Base-by-base conservation (phyloP, 2,113 vertebrate genomes). In the Xerus inauris region DNA sequence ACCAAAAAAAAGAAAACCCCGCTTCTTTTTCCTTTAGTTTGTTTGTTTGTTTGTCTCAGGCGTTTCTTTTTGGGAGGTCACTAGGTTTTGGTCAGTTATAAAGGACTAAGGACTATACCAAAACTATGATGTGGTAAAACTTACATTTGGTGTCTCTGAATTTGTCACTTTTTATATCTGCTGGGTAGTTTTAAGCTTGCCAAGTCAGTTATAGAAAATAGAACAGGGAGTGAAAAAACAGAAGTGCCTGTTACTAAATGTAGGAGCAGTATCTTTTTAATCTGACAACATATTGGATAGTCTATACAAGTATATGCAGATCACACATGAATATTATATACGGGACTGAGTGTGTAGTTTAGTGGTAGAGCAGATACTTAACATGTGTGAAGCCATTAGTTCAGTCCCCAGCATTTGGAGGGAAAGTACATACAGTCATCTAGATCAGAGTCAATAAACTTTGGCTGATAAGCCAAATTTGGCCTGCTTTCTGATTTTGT, bases 131-230 rank as follows among this genome's bases (percentile, higher is more conserved):
- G 5, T 71, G 32, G 38, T 81, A 59, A 84, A 57, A 65, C 51
- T 64, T 19, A 35, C 40, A 11, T 85, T 91, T 94, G 71, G 59
- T 26, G 42, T 47, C 32, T 80, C 38, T 54, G 40, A 81, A 51
- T 92, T 86, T 89, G 59, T 89, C 51, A 59, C 13, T 79, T 59
- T 80, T 47, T 49, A 20, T 77, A 28, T 83, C 38, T 84, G 4
- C 47, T 47, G 54, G 32, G 16, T 84, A 73, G n/a, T 84, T 80
- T 10, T 4, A 65, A 64, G 14, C 13, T n/a, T 49, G 26, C 72
- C 28, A 88, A 65, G 49, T 95, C 28, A 95, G 8, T 93, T 64
- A 82, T 0, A 94, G 65, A 80, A 82, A 92, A 64, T 59, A 86
- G 13, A 83, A 75, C 24, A 73, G 35, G 17, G 24, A 59, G 82